Evolutionary conservation across 92 coral and sea anemone genomes (phyloP), one percentile per base, ranked within the genome.

Genomic region (Phymanthus crucifer): DNA sequence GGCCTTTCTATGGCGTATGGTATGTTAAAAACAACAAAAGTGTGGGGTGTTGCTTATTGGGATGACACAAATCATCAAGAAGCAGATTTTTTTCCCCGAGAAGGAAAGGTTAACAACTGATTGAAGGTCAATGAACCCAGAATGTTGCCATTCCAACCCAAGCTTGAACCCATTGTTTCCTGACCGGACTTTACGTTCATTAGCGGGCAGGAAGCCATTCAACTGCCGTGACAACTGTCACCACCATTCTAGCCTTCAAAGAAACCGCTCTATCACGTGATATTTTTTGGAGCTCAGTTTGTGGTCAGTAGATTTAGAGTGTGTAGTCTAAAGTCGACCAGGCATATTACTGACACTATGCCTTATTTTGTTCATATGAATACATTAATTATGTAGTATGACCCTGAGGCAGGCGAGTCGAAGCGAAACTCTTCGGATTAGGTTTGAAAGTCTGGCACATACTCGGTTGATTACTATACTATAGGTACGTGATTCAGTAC

Each of bases 121-220:
- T 24, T 61, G 32, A 61, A 27, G 34, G 68, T 61, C 19, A 27
- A 18, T 12, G 54, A 71, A 37, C 16, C 23, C 5, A 73, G 57
- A 10, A 75, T 54, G 24, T 17, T 50, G 40, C 79, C 47, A 52
- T 14, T 24, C 26, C 37, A n/a, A 38, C 68, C 37, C 72, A 77
- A 11, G 72, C 81, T 61, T 57, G 32, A 40, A 29, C 56, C 47
- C 26, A 40, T 68, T 68, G 26, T 32, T 61, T 66, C 76, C 8
- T 19, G 32, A 65, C 78, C 84, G 84, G 84, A 80, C 78, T 34
- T 71, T 68, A 57, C 70, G 71, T 80, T 70, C 84, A 80, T 80
- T 80, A 80, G 46, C 54, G 76, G 76, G 50, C 84, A 72, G 84
- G 84, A 80, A 80, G 78, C 78, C 72, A 71, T 70, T 70, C 71